Base-by-base conservation (phyloP, 2,888 invertebrate genomes). In the Luperina nickerlii region DNA sequence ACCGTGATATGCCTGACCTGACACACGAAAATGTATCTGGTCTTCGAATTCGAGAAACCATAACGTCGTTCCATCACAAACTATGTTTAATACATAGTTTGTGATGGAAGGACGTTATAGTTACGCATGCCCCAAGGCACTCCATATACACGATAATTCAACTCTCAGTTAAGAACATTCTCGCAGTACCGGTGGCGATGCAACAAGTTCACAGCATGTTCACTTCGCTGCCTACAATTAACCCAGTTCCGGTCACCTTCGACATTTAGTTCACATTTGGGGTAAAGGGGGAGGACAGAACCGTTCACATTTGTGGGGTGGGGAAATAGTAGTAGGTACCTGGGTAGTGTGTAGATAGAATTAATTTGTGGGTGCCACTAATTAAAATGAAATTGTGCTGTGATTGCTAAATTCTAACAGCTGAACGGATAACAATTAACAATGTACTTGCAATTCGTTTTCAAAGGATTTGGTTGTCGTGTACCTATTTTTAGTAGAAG, bases 201-300 rank as follows among this genome's bases (percentile, higher is more conserved):
- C 84, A 82, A 86, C 87, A 87, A 88, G 79, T 82, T 74, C 63
- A 80, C 77, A 54, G 66, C 57, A 57, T 78, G 73, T 82, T 70
- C 85, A 76, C 72, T 65, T 62, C 45, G 82, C 62, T 82, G 82
- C 78, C 66, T 73, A 72, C 87, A 90, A 90, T 90, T 90, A 87
- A 87, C 90, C 89, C 66, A 87, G 71, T 85, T 90, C 79, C 79
- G 54, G 63, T 18, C 51, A 74, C 84, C 72, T 78, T 72, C 32
- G 79, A 69, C 76, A 81, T 81, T 73, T 67, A 66, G 60, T 51
- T 62, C 70, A 81, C 74, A 63, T 82, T 79, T 57, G 48, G 78
- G 70, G 42, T 27, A 15, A 15, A 69, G 38, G 20, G 27, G 57
- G 45, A 15, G 65, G 20, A 60, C 20, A 60, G 20, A 32, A 27